phyloP scores from a whole-genome alignment of 2,797 vertebrate species.

The Chaetophractus vellerosus region DNA sequence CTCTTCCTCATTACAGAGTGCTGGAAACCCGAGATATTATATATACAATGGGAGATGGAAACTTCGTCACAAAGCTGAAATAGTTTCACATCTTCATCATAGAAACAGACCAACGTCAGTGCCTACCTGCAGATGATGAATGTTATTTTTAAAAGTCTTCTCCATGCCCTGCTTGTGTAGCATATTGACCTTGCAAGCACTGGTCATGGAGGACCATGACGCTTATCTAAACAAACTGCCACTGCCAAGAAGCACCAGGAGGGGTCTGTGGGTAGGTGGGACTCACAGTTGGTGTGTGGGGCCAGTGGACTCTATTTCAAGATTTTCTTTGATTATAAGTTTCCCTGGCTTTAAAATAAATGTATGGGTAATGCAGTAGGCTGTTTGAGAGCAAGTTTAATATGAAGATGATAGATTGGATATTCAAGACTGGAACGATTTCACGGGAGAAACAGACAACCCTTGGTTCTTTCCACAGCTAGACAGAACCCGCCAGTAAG shows the following conservation, averaged over 20 bases:
- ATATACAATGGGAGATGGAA: not conserved
- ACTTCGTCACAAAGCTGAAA: not conserved
- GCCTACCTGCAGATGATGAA: not conserved
- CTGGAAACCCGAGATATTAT: not conserved
- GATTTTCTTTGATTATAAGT: not conserved
- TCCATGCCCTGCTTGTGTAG: slow-evolving; percentile 57
- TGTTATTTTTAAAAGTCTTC: not conserved
- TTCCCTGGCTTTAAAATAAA: not conserved
- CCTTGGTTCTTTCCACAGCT: not conserved
- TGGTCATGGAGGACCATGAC: slow-evolving; percentile 7
- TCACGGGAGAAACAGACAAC: not conserved
- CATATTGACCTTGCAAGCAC: not conserved
- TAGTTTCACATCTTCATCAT: not conserved
- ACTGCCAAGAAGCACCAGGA: slow-evolving; percentile 76
- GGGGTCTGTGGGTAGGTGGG: slow-evolving; percentile 63
- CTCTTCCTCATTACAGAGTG: not conserved
- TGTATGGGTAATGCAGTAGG: not conserved
- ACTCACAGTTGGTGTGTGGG: not conserved
- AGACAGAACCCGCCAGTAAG: not conserved
- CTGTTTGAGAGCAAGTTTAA: not conserved
- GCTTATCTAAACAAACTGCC: slow-evolving; percentile 72
- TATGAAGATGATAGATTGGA: not conserved
- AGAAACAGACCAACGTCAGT: not conserved
- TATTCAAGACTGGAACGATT: not conserved
- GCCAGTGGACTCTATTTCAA: not conserved